phyloP scores from a whole-genome alignment of 2,113 vertebrate genomes.

The Herpailurus yagouaroundi region DNA sequence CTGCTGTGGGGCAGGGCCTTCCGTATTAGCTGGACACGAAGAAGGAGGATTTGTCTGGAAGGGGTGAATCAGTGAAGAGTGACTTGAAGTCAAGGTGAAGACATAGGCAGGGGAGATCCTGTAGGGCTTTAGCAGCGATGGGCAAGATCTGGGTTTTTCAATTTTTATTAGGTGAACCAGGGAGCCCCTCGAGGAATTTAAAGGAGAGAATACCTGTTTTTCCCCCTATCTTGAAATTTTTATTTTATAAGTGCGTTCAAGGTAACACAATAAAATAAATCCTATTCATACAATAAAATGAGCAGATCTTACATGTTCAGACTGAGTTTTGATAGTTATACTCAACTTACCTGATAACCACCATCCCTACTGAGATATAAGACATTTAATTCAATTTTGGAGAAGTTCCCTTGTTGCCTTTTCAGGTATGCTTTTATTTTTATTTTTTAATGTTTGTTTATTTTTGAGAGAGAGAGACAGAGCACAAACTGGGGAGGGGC shows the following conservation, averaged over 20 bases:
- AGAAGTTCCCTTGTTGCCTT: neutral
- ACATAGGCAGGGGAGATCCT: neutral
- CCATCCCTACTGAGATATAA: neutral
- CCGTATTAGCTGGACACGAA: fast-evolving
- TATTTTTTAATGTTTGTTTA: too few relatives aligned
- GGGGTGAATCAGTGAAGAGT: too few relatives aligned
- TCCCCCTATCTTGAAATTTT: neutral
- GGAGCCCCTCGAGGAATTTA: neutral
- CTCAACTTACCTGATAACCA: neutral
- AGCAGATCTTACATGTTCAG: neutral
- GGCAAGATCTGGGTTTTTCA: neutral
- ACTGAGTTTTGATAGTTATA: neutral
- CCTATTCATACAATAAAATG: neutral
- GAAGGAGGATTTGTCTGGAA: neutral
- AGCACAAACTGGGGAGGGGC: too few relatives aligned
- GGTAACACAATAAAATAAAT: neutral
- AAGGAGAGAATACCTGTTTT: neutral
- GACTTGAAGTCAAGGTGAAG: too few relatives aligned
- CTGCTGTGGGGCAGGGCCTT: neutral
- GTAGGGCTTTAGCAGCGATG: neutral
- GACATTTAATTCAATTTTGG: neutral
- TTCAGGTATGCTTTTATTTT: neutral
- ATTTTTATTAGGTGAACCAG: neutral
- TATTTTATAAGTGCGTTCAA: neutral
- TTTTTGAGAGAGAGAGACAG: too few relatives aligned